Evolutionary conservation across 2,888 invertebrate species (phyloP).

Genomic region (Tinea trinotella): DNA sequence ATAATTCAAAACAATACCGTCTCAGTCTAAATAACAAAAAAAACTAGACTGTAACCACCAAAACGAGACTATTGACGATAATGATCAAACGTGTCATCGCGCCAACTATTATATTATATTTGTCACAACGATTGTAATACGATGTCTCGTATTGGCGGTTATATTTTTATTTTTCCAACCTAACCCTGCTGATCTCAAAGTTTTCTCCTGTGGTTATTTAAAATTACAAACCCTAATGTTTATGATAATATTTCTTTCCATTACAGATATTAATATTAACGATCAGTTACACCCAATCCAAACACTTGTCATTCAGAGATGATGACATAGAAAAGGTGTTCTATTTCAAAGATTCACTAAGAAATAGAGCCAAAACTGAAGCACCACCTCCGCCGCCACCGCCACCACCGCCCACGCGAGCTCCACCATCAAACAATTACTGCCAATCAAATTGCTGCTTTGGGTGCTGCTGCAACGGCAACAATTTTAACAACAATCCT

Average conservation of each 20-base stretch:
- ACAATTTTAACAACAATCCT: not conserved
- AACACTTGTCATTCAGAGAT: slow-evolving; percentile 36
- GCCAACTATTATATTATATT: no score
- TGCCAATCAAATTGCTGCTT: slow-evolving; percentile 54
- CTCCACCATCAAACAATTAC: slow-evolving; percentile 28
- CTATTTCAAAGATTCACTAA: slow-evolving; percentile 51
- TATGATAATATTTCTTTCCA: not conserved
- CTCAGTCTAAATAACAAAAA: no score
- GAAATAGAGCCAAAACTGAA: slow-evolving; percentile 32
- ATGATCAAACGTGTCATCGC: no score
- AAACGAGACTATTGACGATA: no score
- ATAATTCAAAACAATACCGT: no score
- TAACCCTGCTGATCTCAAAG: no score
- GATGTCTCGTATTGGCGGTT: no score
- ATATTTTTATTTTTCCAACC: no score
- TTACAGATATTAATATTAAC: not conserved
- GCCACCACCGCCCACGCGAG: not conserved
- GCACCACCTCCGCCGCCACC: not conserved
- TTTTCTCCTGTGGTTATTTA: no score
- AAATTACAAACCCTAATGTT: no score
- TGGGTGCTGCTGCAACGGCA: slow-evolving; percentile 42
- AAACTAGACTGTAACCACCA: no score
- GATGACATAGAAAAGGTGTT: slow-evolving; percentile 58
- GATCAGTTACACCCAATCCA: not conserved
- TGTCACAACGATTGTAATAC: no score